Base-by-base conservation (phyloP, 2,888 invertebrate genomes). In the Tenthredo distinguenda region DNA sequence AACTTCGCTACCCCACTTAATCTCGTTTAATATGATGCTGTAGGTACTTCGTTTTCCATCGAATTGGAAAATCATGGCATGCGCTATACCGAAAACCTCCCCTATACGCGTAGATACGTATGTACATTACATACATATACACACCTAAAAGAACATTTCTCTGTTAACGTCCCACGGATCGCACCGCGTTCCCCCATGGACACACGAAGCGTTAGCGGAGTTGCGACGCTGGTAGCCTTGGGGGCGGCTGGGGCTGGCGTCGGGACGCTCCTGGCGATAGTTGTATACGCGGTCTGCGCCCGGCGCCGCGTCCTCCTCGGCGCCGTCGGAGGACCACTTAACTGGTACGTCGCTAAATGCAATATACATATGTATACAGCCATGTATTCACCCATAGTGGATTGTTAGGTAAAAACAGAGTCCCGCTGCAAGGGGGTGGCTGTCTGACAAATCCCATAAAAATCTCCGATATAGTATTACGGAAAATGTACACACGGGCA, bases 201-300 rank as follows among this genome's bases (percentile, higher is more conserved):
- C 85, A 89, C 90, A 58, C 91, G 90, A 86, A 90, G 90, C 84
- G 90, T 90, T 62, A 91, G 91, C 55, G 88, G 89, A 65, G 89
- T 91, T 47, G 92, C 91, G 83, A 83, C 83, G 68, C 68, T 83
- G 68, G 83, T 83, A 37, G 90, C 91, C 84, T 88, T 92, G 84
- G 91, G 91, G 47, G 90, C 91, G 84, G 89, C 91, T 47, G 92
- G 92, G 65, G 91, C 92, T 40, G 91, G 91, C 55, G 90, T 91
- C 34, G 92, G 92, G 79, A 92, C 92, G 58, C 89, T 91, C 86
- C 91, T 91, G 62, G 92, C 92, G 10, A 89, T 92, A 43, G 86
- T 91, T 37, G 91, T 92, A 2, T 92, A 92, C 85, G 90, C 91
- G 21, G 89, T 92, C 82, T 92, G 92, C 85, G 88, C 91, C 12